phyloP scores from a whole-genome alignment of 35 echinoderm and acorn worm species.

The Nesometra sesokonis region DNA sequence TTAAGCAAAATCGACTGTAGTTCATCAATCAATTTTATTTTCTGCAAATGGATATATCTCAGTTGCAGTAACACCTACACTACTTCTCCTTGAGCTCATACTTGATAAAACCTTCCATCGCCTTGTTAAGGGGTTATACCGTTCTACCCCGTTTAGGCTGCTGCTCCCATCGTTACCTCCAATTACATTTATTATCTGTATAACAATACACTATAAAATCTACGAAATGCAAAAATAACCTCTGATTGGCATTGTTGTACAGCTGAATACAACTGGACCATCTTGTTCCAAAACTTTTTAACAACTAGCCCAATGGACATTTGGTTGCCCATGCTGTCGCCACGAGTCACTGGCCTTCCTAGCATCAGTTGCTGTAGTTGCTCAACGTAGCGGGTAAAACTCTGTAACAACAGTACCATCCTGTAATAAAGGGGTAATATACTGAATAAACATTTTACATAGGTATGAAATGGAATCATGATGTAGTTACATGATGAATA shows the following conservation, averaged over 20 bases:
- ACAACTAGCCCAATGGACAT: constrained; percentile 91
- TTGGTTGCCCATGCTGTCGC: constrained; percentile 45
- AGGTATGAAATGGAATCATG: too few relatives aligned
- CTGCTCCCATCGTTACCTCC: constrained; percentile 97
- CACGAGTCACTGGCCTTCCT: constrained; percentile 49
- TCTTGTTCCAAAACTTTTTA: constrained; percentile 98
- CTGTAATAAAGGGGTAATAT: constrained; percentile 22
- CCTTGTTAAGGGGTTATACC: constrained; percentile 60
- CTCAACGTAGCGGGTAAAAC: constrained; percentile 79
- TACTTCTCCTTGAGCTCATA: constrained; percentile 80
- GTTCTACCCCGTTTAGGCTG: constrained; percentile 88
- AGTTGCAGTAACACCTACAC: constrained; percentile 66
- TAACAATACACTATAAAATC: background rate
- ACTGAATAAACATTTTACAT: too few relatives aligned
- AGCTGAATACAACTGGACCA: constrained; percentile 67
- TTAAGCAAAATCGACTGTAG: too few relatives aligned
- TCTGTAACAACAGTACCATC: constrained; percentile 80
- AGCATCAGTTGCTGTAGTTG: constrained; percentile 30
- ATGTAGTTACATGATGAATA: too few relatives aligned
- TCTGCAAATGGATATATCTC: constrained; percentile 14
- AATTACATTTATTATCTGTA: constrained; percentile 29
- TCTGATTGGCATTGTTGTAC: constrained; percentile 71
- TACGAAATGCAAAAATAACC: constrained; percentile 9
- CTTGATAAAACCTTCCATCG: constrained; percentile 49
- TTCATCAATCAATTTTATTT: background rate